Evolutionary conservation across 2,113 vertebrate species (phyloP), one percentile per base, ranked within the genome.

Genomic region (Callionymus lyra): DNA sequence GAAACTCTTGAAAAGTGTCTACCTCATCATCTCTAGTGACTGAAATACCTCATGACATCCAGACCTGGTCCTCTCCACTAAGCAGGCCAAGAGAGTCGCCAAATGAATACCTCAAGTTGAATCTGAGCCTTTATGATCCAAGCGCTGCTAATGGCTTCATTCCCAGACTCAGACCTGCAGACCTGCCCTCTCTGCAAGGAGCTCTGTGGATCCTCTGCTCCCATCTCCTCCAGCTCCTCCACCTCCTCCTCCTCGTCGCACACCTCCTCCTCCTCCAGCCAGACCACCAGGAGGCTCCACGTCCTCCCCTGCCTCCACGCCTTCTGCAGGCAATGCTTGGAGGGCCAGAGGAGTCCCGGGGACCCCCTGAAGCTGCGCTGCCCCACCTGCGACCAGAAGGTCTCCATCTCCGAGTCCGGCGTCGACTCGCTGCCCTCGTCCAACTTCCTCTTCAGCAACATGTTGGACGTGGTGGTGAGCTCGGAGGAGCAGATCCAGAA

Each of bases 281-380:
- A 80, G 41, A 72, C 60, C 46, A 66, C 47, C 68, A 85, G 88
- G 67, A 85, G 89, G 70, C 82, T 93, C 12, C 92, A 90, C 59
- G 89, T 93, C 67, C 82, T 96, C 56, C 92, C 91, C 55, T 93
- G 92, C 81, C 80, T 93, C 53, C 92, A 93, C 56, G 87, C 92
- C 60, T 92, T 93, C 81, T 95, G 93, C 83, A 87, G 89, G 81
- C 88, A 88, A 67, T 95, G 93, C 74, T 82, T 95, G 50, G 91
- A 94, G 82, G 86, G 87, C 62, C 91, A 90, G 76, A 81, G 87
- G 42, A 81, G 80, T 53, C 79, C 86, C 12, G 85, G 86, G 9
- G 89, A 91, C 46, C 77, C 88, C 0, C 84, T 92, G 16, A 91
- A 92, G 66, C 85, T 91, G 63, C 84, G 87, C 41, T 96, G 92